A percentile compares a stretch with the other conserved stretches of the same genome.
phyloP scores from a whole-genome alignment of 1,140 invertebrate genomes.

The Oedothorax gibbosus region DNA sequence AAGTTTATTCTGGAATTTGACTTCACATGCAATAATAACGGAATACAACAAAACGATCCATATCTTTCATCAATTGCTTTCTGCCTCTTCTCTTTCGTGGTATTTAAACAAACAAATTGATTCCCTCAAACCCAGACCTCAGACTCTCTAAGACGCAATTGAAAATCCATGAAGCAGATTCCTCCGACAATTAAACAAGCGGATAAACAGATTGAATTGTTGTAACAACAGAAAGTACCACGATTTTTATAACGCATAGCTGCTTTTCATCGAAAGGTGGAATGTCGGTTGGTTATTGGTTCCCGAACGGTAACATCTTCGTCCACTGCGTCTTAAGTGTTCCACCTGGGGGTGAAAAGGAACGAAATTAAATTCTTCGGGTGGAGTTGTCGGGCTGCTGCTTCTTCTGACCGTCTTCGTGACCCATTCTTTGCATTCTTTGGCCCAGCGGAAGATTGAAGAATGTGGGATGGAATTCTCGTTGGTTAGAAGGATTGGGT shows the following conservation, averaged over 20 bases:
- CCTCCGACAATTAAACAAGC: no score
- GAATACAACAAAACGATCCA: no score
- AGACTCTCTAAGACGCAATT: no score
- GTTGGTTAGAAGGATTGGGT: neutral
- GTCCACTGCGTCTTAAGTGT: constrained; percentile 10
- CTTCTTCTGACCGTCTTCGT: neutral
- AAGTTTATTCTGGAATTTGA: no score
- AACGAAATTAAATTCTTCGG: constrained; percentile 36
- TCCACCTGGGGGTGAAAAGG: constrained; percentile 19
- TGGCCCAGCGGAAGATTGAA: neutral
- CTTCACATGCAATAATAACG: no score
- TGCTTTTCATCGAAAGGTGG: neutral
- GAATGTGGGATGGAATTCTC: neutral
- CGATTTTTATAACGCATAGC: constrained; percentile 7
- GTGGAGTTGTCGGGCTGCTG: neutral
- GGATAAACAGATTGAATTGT: no score
- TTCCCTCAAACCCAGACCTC: no score
- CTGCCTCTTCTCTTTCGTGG: no score
- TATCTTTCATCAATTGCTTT: no score
- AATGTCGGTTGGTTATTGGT: constrained; percentile 33
- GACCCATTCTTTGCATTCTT: neutral
- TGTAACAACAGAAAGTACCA: no score
- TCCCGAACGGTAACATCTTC: neutral
- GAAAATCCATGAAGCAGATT: no score
- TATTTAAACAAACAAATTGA: constrained; percentile 10